Conservation (phyloP, 2,113 vertebrate species). For the Equus quagga region DNA sequence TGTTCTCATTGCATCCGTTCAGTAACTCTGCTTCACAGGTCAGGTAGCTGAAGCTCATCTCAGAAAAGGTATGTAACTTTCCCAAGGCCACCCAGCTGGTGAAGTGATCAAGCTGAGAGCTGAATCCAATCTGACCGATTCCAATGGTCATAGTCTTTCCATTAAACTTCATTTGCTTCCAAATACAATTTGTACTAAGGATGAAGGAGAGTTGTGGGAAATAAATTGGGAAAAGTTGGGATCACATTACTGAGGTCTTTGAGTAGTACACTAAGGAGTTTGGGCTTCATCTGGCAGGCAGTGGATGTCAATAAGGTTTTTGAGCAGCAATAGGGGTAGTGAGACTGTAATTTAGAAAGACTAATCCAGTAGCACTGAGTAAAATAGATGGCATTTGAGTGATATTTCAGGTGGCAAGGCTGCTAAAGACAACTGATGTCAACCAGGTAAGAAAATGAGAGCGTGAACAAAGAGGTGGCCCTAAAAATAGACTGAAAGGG, state of each 20-base stretch:
- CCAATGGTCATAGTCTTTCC: not conserved
- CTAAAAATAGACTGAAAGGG: slow-evolving; percentile 31
- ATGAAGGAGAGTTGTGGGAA: slow-evolving; percentile 35
- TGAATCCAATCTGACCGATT: not conserved
- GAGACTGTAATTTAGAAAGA: slow-evolving; percentile 11
- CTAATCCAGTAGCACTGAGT: not conserved
- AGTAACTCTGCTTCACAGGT: not conserved
- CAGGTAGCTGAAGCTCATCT: not conserved
- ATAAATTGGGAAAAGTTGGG: not conserved
- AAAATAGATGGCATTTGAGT: not conserved
- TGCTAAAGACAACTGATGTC: not conserved
- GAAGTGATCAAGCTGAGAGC: not conserved
- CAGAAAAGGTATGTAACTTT: not conserved
- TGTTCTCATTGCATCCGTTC: not conserved
- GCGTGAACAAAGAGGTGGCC: not conserved
- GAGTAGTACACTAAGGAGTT: not conserved
- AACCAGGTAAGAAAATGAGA: not conserved
- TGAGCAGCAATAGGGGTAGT: not conserved
- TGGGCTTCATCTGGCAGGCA: not conserved
- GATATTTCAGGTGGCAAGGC: not conserved
- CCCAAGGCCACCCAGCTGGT: not conserved
- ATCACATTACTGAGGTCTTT: not conserved
- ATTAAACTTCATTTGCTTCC: slow-evolving; percentile 29
- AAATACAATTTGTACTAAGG: not conserved
- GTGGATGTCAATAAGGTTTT: slow-evolving; percentile 15